Percentiles rank a stretch among this genome's conserved stretches.
These are phyloP conservation scores for Chloroclysta siterata DNA, from an alignment of 2,888 invertebrate species.

Conservation along the genomic window DNA sequence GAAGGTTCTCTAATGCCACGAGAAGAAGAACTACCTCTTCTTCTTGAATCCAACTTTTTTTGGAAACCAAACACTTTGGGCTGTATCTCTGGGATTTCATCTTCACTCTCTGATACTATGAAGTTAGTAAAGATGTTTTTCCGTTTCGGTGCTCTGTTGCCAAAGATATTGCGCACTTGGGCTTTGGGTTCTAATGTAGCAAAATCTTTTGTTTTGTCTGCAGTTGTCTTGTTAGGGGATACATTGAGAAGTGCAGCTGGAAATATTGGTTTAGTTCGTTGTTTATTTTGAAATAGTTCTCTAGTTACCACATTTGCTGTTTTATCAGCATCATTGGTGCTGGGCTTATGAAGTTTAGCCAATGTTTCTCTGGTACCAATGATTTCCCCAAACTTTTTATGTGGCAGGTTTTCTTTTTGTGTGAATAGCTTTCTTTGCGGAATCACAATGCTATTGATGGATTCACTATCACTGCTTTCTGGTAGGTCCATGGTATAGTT, in stretches of 20 bases:
- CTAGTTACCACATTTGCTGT: constrained; percentile 56
- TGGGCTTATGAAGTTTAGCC: constrained; percentile 54
- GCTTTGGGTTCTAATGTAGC: constrained; percentile 47
- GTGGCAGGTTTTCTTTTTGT: constrained; percentile 60
- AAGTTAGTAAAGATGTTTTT: constrained; percentile 74
- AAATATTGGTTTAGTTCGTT: constrained; percentile 59
- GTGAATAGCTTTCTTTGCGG: constrained; percentile 69
- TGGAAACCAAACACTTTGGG: constrained; percentile 64
- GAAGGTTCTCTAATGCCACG: constrained; percentile 53
- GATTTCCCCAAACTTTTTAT: constrained; percentile 58
- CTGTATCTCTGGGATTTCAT: constrained; percentile 69
- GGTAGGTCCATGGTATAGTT: constrained; percentile 62
- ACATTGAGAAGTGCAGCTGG: constrained; percentile 63
- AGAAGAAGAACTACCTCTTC: constrained; percentile 41
- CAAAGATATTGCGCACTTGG: constrained; percentile 64
- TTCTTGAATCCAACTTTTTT: constrained; percentile 48
- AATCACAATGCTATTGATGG: constrained; percentile 71
- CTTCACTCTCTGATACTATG: constrained; percentile 71
- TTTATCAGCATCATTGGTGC: constrained; percentile 52
- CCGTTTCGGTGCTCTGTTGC: constrained; percentile 56
- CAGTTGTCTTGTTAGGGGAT: constrained; percentile 61
- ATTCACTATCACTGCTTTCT: constrained; percentile 75
- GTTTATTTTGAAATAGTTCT: constrained; percentile 61
- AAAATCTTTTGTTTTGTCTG: constrained; percentile 61
- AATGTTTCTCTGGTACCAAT: constrained; percentile 59